Percentiles rank a stretch among this genome's conserved stretches.
Conservation (phyloP, 2,797 vertebrate species). For the Rhinoraja longicauda region DNA sequence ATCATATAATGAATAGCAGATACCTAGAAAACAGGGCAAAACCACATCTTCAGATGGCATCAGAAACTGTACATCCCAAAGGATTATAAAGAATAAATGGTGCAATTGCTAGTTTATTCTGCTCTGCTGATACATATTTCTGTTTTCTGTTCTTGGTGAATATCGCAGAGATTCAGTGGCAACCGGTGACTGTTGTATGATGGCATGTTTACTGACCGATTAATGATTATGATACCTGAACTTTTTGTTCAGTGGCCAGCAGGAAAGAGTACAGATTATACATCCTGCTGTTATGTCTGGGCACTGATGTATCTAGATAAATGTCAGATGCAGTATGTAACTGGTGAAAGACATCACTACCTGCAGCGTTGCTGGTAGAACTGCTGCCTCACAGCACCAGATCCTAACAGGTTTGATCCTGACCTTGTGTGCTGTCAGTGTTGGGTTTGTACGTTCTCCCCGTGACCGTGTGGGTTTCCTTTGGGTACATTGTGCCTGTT, state of each 20-base stretch:
- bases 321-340: not conserved
- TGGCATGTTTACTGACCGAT: not conserved
- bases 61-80: not conserved
- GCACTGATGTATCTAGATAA: not conserved
- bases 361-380: not conserved
- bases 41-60: not conserved
- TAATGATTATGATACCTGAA: not conserved
- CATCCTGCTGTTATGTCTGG: not conserved
- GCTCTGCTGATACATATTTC: not conserved
- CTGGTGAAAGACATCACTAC: conserved; percentile 18
- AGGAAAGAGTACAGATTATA: not conserved
- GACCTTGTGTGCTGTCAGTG: too few species aligned
- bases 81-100: not conserved
- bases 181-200: not conserved
- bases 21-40: not conserved
- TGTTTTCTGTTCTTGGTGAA: not conserved
- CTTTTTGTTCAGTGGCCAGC: not conserved
- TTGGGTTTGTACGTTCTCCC: too few species aligned
- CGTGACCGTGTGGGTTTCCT: too few species aligned
- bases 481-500: too few species aligned
- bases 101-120: not conserved
- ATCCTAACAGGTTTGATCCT: too few species aligned
- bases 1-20: not conserved
- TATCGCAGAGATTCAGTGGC: not conserved
- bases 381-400: too few species aligned